Conservation (phyloP, 2,113 vertebrate genomes). For the Serranochromis macrocephalus region DNA sequence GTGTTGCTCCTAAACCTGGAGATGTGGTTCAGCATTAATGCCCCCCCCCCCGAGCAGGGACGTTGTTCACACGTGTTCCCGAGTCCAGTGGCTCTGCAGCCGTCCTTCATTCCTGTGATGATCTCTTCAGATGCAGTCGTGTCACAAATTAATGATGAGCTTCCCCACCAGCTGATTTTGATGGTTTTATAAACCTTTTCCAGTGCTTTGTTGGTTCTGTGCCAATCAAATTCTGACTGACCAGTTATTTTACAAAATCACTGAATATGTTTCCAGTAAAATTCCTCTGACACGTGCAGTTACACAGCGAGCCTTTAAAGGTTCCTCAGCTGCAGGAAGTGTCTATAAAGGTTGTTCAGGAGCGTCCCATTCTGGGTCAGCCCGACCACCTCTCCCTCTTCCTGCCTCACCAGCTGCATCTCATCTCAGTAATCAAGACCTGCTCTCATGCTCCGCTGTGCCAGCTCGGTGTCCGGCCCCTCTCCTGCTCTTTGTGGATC, state of each 20-base stretch:
- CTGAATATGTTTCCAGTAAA: neutral
- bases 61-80: neutral
- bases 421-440: neutral
- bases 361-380: neutral
- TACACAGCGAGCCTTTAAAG: neutral
- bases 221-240: neutral
- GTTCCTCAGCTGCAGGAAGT: neutral
- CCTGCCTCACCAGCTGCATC: neutral
- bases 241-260: accelerated
- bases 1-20: neutral
- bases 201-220: neutral
- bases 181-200: neutral
- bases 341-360: neutral
- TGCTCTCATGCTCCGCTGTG: neutral
- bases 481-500: neutral
- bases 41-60: neutral
- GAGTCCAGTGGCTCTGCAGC: neutral
- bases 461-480: neutral
- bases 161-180: accelerated
- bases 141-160: neutral
- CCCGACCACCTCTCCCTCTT: neutral
- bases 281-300: neutral
- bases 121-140: neutral
- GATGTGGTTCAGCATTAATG: neutral
- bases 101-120: neutral